These are phyloP conservation scores for Oreonectes daqikongensis DNA, from an alignment of 2,797 vertebrate species.

Conservation along the genomic window DNA sequence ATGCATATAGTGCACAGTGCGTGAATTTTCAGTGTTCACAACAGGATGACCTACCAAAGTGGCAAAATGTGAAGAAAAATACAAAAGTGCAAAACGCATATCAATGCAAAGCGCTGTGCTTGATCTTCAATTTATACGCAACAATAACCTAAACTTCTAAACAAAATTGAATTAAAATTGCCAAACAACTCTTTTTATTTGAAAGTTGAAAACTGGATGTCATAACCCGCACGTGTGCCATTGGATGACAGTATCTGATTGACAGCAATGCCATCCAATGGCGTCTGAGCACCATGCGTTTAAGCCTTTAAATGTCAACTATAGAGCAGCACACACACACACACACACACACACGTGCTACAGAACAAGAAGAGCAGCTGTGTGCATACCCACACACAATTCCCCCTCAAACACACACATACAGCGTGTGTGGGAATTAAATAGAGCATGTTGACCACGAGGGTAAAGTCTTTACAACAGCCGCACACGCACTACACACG, in stretches of 20 bases:
- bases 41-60: not conserved
- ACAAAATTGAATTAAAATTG: not conserved
- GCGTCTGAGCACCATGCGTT: not conserved
- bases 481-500: not conserved
- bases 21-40: not conserved
- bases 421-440: slow-evolving; percentile 10
- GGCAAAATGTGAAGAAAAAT: too few species aligned
- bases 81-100: not conserved
- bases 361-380: too few species aligned
- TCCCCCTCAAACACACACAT: not conserved
- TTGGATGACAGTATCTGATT: slow-evolving; percentile 3
- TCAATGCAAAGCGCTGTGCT: not conserved
- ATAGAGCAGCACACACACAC: slow-evolving; percentile 26
- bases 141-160: too few species aligned
- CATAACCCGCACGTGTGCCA: not conserved
- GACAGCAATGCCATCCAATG: not conserved
- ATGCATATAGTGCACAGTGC: not conserved
- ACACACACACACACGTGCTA: slow-evolving; percentile 6
- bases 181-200: not conserved
- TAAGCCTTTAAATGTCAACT: slow-evolving; percentile 41
- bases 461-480: too few species aligned
- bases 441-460: not conserved
- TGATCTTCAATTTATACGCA: not conserved
- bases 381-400: not conserved
- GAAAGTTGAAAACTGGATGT: not conserved